A percentile compares a stretch with the other conserved stretches of the same genome.
These are phyloP conservation scores for Melanargia galathea DNA, from an alignment of 2,888 invertebrate genomes.

Conservation along the genomic window DNA sequence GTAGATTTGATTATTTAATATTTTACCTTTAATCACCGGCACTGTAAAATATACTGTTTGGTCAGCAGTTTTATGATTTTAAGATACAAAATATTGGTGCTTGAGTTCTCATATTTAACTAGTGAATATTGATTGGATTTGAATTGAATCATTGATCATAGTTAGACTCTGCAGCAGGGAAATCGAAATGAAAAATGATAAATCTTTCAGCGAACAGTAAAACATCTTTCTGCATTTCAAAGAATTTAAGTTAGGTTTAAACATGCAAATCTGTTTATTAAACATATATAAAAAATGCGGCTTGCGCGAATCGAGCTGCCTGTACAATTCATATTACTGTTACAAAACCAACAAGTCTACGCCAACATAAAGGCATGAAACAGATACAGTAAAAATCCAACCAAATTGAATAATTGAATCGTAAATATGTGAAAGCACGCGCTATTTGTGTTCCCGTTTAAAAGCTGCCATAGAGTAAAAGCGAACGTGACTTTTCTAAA, in stretches of 20 bases:
- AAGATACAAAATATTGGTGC: too few relatives aligned
- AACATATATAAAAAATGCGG: too few relatives aligned
- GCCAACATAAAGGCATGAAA: neutral
- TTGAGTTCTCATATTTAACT: too few relatives aligned
- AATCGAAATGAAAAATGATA: neutral
- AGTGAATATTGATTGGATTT: too few relatives aligned
- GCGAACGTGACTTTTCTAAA: slow-evolving; percentile 1
- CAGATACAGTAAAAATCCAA: slow-evolving; percentile 1
- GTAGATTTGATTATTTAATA: too few relatives aligned
- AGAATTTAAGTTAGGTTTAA: neutral
- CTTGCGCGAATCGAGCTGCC: too few relatives aligned
- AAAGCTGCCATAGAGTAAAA: neutral
- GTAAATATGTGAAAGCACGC: slow-evolving; percentile 9
- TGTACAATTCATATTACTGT: too few relatives aligned
- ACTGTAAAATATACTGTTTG: too few relatives aligned
- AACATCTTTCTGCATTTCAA: neutral
- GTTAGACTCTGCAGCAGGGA: neutral
- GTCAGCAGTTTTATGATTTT: too few relatives aligned
- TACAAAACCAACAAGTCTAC: neutral
- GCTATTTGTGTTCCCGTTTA: neutral
- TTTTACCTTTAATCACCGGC: too few relatives aligned
- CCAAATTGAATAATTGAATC: slow-evolving; percentile 13
- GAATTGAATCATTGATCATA: neutral
- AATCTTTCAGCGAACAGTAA: neutral
- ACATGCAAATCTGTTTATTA: too few relatives aligned